Conservation (phyloP, 2,797 vertebrate species). For the Steatocranus sp. region DNA sequence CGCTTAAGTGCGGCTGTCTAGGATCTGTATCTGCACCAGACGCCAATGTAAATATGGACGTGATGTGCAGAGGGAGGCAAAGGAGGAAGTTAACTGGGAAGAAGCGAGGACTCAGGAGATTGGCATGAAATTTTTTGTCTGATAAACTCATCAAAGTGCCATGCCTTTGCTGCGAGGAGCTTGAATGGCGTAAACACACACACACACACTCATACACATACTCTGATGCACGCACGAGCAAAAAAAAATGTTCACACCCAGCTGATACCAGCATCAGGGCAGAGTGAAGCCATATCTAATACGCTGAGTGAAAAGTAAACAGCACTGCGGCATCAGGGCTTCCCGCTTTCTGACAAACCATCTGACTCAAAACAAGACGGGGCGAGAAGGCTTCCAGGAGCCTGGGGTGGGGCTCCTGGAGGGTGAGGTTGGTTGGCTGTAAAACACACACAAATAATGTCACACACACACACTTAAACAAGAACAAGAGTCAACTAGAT, state of each 20-base stretch:
- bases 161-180: constrained; percentile 6
- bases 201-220: not conserved
- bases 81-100: not conserved
- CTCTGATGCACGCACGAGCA: not conserved
- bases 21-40: constrained; percentile 56
- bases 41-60: constrained; percentile 39
- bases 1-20: not conserved
- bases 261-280: constrained; percentile 76
- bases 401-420: constrained; percentile 13
- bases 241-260: constrained; percentile 6
- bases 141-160: constrained; percentile 58
- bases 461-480: not conserved
- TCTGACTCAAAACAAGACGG: constrained; percentile 57
- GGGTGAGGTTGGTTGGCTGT: not conserved
- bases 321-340: constrained; percentile 55
- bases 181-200: constrained; percentile 12
- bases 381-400: constrained; percentile 28
- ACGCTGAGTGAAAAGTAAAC: constrained; percentile 79
- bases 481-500: constrained; percentile 22
- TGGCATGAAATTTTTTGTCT: constrained; percentile 47
- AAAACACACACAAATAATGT: not conserved
- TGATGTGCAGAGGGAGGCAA: not conserved
- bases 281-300: constrained; percentile 67
- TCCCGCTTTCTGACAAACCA: constrained; percentile 49
- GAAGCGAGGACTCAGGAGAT: not conserved